Percentiles rank a stretch among this genome's conserved stretches.
Conservation (phyloP, 2,888 invertebrate genomes). For the Mesorhabditis spiculigera region DNA sequence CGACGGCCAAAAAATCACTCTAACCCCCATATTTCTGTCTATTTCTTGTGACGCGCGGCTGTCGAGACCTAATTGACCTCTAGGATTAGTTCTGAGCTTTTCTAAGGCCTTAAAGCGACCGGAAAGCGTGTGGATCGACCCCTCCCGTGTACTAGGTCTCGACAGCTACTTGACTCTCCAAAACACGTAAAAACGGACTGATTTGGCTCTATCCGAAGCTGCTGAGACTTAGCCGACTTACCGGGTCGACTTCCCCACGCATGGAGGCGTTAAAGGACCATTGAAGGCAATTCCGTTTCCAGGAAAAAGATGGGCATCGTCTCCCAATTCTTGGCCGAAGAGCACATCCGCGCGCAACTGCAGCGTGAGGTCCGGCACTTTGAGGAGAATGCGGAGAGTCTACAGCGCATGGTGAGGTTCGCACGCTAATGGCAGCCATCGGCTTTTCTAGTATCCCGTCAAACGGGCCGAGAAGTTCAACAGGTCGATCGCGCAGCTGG, state of each 20-base stretch:
- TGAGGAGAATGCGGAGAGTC: slow-evolving; percentile 71
- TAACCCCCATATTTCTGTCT: background rate
- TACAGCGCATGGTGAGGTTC: slow-evolving; percentile 66
- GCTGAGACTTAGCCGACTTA: too few species aligned
- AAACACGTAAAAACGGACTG: too few species aligned
- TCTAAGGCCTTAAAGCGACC: too few species aligned
- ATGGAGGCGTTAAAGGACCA: background rate
- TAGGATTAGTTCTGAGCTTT: too few species aligned
- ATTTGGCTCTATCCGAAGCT: too few species aligned
- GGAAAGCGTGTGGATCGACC: too few species aligned
- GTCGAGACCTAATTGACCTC: slow-evolving; percentile 61
- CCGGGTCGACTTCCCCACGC: too few species aligned
- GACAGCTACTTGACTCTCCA: too few species aligned
- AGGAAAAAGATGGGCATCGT: slow-evolving; percentile 85
- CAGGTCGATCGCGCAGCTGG: slow-evolving; percentile 81
- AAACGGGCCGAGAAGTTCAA: slow-evolving; percentile 90
- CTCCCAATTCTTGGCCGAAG: slow-evolving; percentile 94
- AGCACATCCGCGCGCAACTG: slow-evolving; percentile 89
- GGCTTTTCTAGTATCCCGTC: slow-evolving; percentile 68
- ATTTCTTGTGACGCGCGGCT: slow-evolving; percentile 8
- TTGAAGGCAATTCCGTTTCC: background rate
- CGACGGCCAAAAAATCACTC: background rate
- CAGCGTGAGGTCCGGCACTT: slow-evolving; percentile 74
- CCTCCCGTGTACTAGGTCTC: too few species aligned
- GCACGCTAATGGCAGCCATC: slow-evolving; percentile 6